Evolutionary conservation across 2,113 vertebrate genomes (phyloP), one percentile per base, ranked within the genome.

Genomic region (Physeter macrocephalus): DNA sequence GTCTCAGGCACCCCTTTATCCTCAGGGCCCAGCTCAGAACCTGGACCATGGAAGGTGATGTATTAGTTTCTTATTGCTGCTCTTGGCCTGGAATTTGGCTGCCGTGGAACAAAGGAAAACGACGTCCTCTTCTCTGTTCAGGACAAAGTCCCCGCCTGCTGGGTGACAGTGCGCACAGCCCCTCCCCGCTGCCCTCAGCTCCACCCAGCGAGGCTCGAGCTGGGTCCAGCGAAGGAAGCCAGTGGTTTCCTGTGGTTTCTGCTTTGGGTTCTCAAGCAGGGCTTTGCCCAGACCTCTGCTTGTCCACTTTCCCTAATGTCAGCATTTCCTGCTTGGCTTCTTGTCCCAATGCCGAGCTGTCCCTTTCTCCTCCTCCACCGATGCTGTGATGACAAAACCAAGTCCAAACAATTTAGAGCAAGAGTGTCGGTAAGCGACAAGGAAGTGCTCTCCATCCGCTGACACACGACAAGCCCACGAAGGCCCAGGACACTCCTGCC

Each of bases 81-180:
- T n/a, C 27, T 81, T 88, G 87, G 88, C 94, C 93, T 95, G 93
- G 67, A 97, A 90, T 43, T 57, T 69, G 54, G 95, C 87, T 41
- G 72, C 91, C 71, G 21, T 25, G 21, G 91, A 36, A 66, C 43
- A 66, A 92, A 96, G 75, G 90, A 84, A 96, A 96, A 29, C 0
- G 0, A 20, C 9, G 23, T 4, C 88, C 75, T 54, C 46, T 25
- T 49, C 77, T 14, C 80, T 88, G 90, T 67, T n/a, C 14, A 34
- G 18, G 85, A 57, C 71, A 41, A 67, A 75, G 25, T 34, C 54
- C 31, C 34, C 14, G 34, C 41, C 12, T 11, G 39, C 25, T 6
- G 95, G 92, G 54, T 39, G 57, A 57, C 15, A 36, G 6, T 6
- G 12, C 0, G 10, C 31, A 3, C 0, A 64, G 29, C 62, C 11